Evolutionary conservation across 2,888 invertebrate genomes (phyloP), one percentile per base, ranked within the genome.

Genomic region (Griposia aprilina): DNA sequence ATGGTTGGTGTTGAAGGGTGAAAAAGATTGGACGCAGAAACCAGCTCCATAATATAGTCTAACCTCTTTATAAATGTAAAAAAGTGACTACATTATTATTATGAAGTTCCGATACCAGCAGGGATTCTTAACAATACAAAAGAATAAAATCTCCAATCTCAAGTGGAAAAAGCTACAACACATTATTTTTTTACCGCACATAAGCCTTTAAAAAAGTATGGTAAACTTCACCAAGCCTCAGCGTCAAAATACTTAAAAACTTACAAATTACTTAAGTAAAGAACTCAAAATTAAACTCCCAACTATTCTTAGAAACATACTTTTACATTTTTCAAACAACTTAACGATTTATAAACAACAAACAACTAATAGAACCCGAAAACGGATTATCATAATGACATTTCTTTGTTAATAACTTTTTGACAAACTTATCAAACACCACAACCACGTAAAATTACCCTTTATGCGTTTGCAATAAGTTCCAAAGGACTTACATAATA

Each of bases 381-480:
- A 92, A 91, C 78, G 93, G 96, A 96, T 96, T 95, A 95, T 76
- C 86, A 90, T 95, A 95, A 95, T 93, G 93, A 93, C 91, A 92
- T 94, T 94, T 92, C 93, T 92, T 95, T 96, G 94, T 94, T 89
- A 88, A 63, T 78, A 80, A 78, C 11, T 80, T 65, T 63, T 71
- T 78, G 62, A 62, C 77, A 73, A 83, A 81, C 11, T 62, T 77
- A 67, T 48, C 11, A 23, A 52, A 41, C 8, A 45, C 8, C 5
- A 36, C 20, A 55, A 17, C 3, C 26, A 3, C 48, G 30, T 30
- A 41, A 83, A 80, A 74, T 17, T 76, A 48, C 17, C 11, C 73
- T 60, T 81, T 81, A 85, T 48, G 0, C 0, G 0, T 11, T n/a
- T 0, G 13, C 0, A 10, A 63, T 70, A 76, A 62, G 11, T 48